phyloP scores from a whole-genome alignment of 2,888 invertebrate genomes.

The Branchellion lobata region DNA sequence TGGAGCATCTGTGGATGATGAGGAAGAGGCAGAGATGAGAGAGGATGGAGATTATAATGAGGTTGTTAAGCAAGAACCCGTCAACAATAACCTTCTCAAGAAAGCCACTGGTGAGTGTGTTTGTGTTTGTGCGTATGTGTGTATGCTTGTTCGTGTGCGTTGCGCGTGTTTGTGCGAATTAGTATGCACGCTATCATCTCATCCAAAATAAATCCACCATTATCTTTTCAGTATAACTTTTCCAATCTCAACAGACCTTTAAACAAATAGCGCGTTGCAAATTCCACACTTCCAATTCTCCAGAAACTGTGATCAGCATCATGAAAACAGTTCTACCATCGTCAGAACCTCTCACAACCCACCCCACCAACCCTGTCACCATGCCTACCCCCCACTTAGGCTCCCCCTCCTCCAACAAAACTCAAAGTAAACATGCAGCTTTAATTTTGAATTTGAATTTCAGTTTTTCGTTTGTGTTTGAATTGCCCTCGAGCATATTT shows the following conservation, averaged over 20 bases:
- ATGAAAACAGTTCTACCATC: slow-evolving; percentile 50
- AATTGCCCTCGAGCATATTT: no score
- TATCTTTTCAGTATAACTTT: background rate
- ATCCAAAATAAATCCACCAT: background rate
- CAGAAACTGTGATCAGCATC: slow-evolving; percentile 51
- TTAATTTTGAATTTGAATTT: no score
- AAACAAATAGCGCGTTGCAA: no score
- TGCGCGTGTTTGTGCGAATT: background rate
- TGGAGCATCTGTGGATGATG: slow-evolving; percentile 57
- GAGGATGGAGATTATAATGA: slow-evolving; percentile 35
- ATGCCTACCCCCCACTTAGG: no score
- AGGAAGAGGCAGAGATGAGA: slow-evolving; percentile 50
- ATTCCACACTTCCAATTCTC: background rate
- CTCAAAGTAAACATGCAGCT: no score
- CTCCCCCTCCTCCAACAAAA: no score
- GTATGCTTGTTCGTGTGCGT: background rate
- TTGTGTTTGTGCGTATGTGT: background rate
- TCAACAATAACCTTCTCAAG: slow-evolving; percentile 22
- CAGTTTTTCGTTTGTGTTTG: no score
- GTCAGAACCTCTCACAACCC: background rate
- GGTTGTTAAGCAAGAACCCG: background rate
- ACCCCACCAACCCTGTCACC: no score
- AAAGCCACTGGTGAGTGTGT: slow-evolving; percentile 38
- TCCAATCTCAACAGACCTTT: no score
- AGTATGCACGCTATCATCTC: background rate